Conservation (phyloP, 2,888 invertebrate species). For the Andrena marginata region DNA sequence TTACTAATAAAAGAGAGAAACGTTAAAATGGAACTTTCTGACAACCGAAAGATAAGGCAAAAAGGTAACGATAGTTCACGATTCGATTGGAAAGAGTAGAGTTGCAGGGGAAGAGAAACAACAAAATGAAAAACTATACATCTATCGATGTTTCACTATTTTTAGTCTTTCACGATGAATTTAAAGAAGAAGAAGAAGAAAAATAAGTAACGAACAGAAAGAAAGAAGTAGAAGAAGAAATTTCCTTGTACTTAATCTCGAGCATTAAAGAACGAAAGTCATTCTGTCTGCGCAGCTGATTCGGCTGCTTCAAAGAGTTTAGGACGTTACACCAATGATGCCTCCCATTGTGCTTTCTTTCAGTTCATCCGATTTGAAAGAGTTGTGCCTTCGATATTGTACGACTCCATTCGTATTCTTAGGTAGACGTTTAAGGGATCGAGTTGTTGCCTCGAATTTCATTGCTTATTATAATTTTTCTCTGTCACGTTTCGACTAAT, state of each 20-base stretch:
- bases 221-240: constrained; percentile 29
- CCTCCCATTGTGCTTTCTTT: constrained; percentile 73
- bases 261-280: constrained; percentile 59
- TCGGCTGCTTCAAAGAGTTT: constrained; percentile 49
- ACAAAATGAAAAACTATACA: constrained; percentile 16
- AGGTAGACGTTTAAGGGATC: constrained; percentile 68
- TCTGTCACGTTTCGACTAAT: constrained; percentile 56
- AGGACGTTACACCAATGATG: constrained; percentile 66
- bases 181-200: constrained; percentile 11
- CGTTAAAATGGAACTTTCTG: constrained; percentile 70
- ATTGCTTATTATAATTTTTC: constrained; percentile 61
- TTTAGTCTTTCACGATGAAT: constrained; percentile 52
- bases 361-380: constrained; percentile 69
- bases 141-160: constrained; percentile 53
- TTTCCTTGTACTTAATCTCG: constrained; percentile 71
- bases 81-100: constrained; percentile 41
- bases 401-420: constrained; percentile 71
- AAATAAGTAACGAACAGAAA: constrained; percentile 19
- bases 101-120: constrained; percentile 25
- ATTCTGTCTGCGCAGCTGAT: constrained; percentile 40
- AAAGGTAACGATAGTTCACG: constrained; percentile 24
- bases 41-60: constrained; percentile 58
- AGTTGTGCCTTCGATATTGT: constrained; percentile 74
- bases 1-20: constrained; percentile 71
- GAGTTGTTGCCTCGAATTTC: constrained; percentile 67